Evolutionary conservation across 2,888 invertebrate genomes (phyloP).

Genomic region (Ormyrus pomaceus): DNA sequence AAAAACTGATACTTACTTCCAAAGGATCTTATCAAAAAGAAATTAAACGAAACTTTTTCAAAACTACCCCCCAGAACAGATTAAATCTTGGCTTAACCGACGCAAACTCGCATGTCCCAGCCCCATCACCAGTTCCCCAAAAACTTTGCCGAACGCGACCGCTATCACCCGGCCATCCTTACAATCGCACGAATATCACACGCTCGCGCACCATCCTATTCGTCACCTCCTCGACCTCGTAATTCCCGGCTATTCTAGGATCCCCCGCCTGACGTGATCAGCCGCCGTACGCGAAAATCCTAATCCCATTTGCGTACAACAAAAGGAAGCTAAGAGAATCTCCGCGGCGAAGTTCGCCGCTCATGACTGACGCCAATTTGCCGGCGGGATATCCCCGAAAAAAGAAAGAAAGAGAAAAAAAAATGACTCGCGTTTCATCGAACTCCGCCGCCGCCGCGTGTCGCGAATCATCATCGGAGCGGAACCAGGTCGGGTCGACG

Average conservation of each 20-base stretch:
- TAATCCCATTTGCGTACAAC: too few species aligned
- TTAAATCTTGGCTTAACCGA: background rate
- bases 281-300: too few species aligned
- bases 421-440: background rate
- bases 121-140: background rate
- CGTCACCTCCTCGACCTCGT: background rate
- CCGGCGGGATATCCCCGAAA: background rate
- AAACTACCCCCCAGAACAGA: too few species aligned
- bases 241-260: constrained; percentile 16
- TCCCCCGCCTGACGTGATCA: constrained; percentile 5
- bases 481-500: background rate
- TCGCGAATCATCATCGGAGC: constrained; percentile 10
- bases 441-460: background rate
- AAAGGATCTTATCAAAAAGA: too few species aligned
- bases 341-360: too few species aligned
- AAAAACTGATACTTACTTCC: background rate
- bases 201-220: background rate
- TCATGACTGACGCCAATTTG: too few species aligned
- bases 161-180: background rate
- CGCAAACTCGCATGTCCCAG: constrained; percentile 16
- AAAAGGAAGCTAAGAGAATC: too few species aligned
- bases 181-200: background rate
- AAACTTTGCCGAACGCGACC: constrained; percentile 10
- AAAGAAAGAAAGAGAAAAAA: background rate
- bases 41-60: too few species aligned